Percentiles rank a stretch among this genome's conserved stretches.
phyloP scores from a whole-genome alignment of 2,888 invertebrate genomes.

The Ophioninae sp. region DNA sequence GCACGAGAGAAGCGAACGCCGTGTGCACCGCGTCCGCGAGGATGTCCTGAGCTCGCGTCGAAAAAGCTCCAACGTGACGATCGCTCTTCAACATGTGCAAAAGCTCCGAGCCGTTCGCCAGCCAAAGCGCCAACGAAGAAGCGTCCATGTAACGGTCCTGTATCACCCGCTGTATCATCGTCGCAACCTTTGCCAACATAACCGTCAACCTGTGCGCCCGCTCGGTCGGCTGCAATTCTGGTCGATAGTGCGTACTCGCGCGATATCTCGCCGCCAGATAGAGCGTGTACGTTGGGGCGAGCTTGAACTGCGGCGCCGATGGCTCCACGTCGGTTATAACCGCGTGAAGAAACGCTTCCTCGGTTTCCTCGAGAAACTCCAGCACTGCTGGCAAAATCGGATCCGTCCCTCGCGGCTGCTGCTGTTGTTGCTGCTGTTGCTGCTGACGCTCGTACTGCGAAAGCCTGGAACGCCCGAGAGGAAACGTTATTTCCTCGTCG shows the following conservation, averaged over 20 bases:
- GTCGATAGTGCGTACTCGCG: conserved; percentile 96
- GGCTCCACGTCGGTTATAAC: conserved; percentile 95
- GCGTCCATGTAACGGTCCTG: conserved; percentile 94
- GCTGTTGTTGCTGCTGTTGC: conserved; percentile 81
- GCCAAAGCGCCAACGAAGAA: conserved; percentile 95
- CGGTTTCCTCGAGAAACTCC: conserved; percentile 97
- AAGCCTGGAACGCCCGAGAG: conserved; percentile 69
- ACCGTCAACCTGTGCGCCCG: conserved; percentile 94
- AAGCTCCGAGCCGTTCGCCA: conserved; percentile 98
- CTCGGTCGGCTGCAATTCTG: conserved; percentile 95
- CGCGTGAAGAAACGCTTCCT: conserved; percentile 94
- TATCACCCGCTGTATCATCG: conserved; percentile 91
- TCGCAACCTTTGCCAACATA: conserved; percentile 94
- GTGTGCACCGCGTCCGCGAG: conserved; percentile 96
- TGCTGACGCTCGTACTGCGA: conserved; percentile 83
- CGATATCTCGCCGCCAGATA: conserved; percentile 97
- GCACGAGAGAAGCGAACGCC: conserved; percentile 90
- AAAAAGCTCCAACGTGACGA: conserved; percentile 95
- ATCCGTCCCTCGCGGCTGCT: conserved; percentile 88
- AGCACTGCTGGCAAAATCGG: conserved; percentile 96
- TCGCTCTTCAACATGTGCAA: conserved; percentile 98
- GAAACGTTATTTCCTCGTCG: neutral
- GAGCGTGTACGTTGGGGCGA: conserved; percentile 98
- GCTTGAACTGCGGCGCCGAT: conserved; percentile 94
- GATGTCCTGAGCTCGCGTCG: conserved; percentile 95